Evolutionary conservation across 2,113 vertebrate species (phyloP).

Genomic region (Vulpes ferrilata): DNA sequence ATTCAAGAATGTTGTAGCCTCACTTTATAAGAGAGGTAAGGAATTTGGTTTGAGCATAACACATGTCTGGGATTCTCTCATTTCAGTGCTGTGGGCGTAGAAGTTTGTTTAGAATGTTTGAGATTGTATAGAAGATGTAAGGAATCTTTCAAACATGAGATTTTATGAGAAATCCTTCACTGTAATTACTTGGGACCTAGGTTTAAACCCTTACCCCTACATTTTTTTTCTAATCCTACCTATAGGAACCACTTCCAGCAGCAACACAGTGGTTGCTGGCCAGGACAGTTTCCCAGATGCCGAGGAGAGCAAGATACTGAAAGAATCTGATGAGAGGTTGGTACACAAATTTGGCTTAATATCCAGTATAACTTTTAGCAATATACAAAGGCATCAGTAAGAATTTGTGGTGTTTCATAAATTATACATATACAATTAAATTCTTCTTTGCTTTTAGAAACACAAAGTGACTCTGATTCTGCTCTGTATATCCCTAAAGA

Average conservation of each 20-base stretch:
- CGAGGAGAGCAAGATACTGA: conserved; percentile 93
- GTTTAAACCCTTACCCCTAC: neutral
- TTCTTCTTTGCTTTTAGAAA: conserved; percentile 12
- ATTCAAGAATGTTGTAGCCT: conserved; percentile 1
- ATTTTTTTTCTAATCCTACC: conserved; percentile 38
- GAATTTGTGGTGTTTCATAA: neutral
- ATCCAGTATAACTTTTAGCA: neutral
- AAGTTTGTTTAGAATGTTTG: neutral
- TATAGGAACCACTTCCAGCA: conserved; percentile 97
- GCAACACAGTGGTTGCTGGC: conserved; percentile 96
- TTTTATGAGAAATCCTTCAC: conserved; percentile 36
- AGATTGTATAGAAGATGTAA: neutral
- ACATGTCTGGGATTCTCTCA: neutral
- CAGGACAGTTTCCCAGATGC: conserved; percentile 94
- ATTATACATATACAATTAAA: neutral
- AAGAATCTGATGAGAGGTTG: conserved; percentile 96
- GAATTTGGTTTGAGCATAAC: conserved; percentile 14
- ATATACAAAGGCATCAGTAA: neutral
- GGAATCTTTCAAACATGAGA: neutral
- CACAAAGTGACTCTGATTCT: neutral
- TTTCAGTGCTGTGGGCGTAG: neutral
- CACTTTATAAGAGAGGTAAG: neutral
- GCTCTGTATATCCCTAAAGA: neutral
- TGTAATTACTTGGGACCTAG: neutral
- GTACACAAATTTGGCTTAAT: conserved; percentile 62